These are phyloP conservation scores for Cylindroiulus punctatus DNA, from an alignment of 2,888 invertebrate species.

Conservation along the genomic window DNA sequence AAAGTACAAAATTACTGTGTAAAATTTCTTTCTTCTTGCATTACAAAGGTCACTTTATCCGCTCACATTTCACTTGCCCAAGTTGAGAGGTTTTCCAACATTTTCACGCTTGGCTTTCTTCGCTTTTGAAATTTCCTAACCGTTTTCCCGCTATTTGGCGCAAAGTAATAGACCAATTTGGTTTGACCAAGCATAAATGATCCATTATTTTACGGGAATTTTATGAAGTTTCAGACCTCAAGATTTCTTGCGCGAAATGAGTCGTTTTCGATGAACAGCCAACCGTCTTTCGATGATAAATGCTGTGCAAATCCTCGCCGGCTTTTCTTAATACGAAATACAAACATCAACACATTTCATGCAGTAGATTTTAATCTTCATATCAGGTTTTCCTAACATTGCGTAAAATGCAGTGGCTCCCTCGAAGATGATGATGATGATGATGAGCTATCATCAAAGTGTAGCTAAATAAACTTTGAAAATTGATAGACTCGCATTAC, in stretches of 20 bases:
- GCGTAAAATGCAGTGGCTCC: neutral
- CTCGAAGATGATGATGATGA: neutral
- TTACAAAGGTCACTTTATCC: neutral
- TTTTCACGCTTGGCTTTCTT: conserved; percentile 27
- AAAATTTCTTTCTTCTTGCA: no score
- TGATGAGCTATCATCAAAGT: neutral
- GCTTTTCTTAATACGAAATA: neutral
- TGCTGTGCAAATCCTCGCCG: neutral
- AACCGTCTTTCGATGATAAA: neutral
- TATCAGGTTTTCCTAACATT: neutral
- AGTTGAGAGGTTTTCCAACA: neutral
- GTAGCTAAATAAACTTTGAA: neutral
- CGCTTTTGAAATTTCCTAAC: conserved; percentile 21
- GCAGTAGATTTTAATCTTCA: neutral
- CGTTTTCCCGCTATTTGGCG: neutral
- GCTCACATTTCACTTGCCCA: neutral
- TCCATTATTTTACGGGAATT: conserved; percentile 37
- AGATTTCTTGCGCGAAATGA: neutral
- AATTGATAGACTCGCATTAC: neutral
- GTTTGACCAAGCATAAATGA: conserved; percentile 44
- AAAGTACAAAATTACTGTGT: no score
- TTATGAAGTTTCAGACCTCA: conserved; percentile 3
- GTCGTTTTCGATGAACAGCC: neutral
- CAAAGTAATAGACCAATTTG: conserved; percentile 45
- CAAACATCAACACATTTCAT: neutral